Evolutionary conservation across 2,797 vertebrate genomes (phyloP), one percentile per base, ranked within the genome.

Genomic region (Sparus aurata): DNA sequence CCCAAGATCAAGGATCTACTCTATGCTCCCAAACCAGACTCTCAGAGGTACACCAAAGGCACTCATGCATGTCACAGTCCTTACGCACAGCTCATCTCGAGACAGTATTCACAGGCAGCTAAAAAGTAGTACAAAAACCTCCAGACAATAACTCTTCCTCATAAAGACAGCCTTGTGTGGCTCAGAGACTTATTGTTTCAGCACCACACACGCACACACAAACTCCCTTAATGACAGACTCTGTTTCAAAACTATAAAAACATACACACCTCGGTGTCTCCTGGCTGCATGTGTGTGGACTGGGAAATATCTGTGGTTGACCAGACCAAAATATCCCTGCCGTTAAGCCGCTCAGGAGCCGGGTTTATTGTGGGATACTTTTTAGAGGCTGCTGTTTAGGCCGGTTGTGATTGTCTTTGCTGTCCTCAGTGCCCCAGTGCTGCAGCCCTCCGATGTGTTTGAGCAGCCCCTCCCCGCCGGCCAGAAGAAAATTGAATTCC

Each of bases 401-500:
- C 46, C n/a, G n/a, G 25, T 50, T 50, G 3, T 80, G 77, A 71
- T 72, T 85, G 73, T 88, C 52, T 86, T 59, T 64, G 62, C 63
- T 49, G 76, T 80, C 84, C 87, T 87, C 93, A 97, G 96, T 82
- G 95, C 90, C 90, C 90, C 95, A 2, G 96, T 93, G 9, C 90
- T 99, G 79, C 96, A 96, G 88, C 97, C 98, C 70, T 96, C 96
- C 0, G 98, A 99, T 57, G 97, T 99, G 47, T 99, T 99, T 77
- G 98, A 99, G 79, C 97, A 98, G 90, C 95, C 94, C 0, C 95
- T 95, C 74, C 86, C 95, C 0, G 60, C 96, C 27, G 95, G 95
- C 13, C 95, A 92, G 54, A 98, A 94, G 91, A 99, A 96, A 94
- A 98, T 99, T 3, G 97, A 99, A 89, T 98, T 99, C 91, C 96